phyloP scores from a whole-genome alignment of 2,113 vertebrate species.

The Zosterops pallidus region DNA sequence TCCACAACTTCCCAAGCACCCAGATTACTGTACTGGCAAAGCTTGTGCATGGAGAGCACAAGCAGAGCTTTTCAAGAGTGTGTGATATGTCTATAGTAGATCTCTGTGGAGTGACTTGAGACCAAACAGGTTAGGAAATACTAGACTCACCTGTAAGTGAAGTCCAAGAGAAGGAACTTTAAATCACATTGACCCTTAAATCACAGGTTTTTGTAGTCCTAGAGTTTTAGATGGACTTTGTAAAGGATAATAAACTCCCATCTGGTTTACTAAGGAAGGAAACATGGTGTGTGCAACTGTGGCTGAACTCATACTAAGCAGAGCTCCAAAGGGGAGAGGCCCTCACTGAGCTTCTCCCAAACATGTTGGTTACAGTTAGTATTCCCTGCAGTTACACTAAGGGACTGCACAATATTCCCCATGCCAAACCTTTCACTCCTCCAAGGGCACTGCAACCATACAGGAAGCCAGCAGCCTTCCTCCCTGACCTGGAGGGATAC shows the following conservation, averaged over 20 bases:
- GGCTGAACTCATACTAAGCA: not conserved
- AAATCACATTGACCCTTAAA: not conserved
- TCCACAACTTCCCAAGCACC: not conserved
- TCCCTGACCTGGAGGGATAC: not conserved
- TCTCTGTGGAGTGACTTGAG: not conserved
- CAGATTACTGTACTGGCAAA: not conserved
- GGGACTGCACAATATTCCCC: not conserved
- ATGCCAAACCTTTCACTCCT: not conserved
- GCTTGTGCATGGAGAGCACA: not conserved
- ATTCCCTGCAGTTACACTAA: not conserved
- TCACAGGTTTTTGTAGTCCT: not conserved
- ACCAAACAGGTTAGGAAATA: not conserved
- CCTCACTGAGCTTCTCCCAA: not conserved
- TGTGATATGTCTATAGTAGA: not conserved
- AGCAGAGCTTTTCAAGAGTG: not conserved
- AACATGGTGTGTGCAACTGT: not conserved
- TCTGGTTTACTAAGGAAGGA: conserved; percentile 40
- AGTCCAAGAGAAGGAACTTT: not conserved
- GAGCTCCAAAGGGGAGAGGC: not conserved
- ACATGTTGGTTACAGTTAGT: not conserved
- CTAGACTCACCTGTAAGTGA: not conserved
- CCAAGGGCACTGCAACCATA: accelerated
- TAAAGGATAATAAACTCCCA: not conserved
- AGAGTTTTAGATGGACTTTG: not conserved
- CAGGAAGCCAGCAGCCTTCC: not conserved